phyloP scores from a whole-genome alignment of 2,113 vertebrate species.

The Bambusicola thoracicus region DNA sequence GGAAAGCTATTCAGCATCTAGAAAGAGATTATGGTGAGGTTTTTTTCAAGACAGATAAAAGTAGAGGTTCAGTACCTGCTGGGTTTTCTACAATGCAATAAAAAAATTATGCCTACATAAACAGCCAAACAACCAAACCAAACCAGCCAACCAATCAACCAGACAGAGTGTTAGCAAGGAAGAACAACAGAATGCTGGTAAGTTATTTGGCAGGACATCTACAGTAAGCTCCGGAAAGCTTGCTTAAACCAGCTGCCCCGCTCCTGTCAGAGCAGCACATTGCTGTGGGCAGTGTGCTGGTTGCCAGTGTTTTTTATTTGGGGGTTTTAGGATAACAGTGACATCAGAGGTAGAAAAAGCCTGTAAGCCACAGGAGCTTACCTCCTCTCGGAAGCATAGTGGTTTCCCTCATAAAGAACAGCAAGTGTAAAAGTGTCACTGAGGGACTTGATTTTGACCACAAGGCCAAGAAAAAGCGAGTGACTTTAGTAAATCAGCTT shows the following conservation, averaged over 20 bases:
- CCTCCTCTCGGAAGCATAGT: slow-evolving; percentile 6
- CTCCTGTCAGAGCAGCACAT: background rate
- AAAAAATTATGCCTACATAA: background rate
- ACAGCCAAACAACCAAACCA: too few relatives aligned
- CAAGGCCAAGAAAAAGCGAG: slow-evolving; percentile 44
- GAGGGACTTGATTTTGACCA: slow-evolving; percentile 21
- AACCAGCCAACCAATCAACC: too few relatives aligned
- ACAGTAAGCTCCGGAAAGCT: background rate
- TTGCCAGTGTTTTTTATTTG: background rate
- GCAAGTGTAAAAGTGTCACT: slow-evolving; percentile 36
- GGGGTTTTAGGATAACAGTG: slow-evolving; percentile 21
- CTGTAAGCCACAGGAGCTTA: slow-evolving; percentile 27
- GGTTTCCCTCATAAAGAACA: slow-evolving; percentile 38
- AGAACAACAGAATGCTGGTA: background rate
- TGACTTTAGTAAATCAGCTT: slow-evolving; percentile 33
- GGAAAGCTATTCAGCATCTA: background rate
- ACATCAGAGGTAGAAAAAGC: slow-evolving; percentile 47
- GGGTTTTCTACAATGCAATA: background rate
- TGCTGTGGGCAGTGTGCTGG: fast-evolving
- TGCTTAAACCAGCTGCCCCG: fast-evolving
- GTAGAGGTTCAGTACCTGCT: background rate
- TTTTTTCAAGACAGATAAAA: background rate
- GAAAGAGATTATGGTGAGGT: background rate
- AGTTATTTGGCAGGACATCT: background rate
- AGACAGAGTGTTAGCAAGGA: background rate